A percentile compares a stretch with the other conserved stretches of the same genome.
Conservation (phyloP, 2,888 invertebrate genomes). For the Homarus gammarus region DNA sequence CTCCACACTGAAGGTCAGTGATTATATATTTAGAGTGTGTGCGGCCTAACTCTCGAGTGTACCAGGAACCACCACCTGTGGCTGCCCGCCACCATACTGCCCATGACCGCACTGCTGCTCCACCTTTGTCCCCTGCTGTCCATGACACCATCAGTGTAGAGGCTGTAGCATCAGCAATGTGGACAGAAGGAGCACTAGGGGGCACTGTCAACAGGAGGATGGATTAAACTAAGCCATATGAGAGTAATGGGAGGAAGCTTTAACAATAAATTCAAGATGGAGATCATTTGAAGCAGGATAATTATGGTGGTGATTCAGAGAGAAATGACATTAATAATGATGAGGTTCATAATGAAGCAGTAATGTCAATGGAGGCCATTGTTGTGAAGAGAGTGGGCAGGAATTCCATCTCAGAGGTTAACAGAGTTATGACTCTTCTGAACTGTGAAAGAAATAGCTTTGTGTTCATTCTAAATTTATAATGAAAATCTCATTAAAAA, state of each 20-base stretch:
- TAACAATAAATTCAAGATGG: too few relatives aligned
- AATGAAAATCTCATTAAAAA: too few relatives aligned
- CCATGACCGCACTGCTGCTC: conserved; percentile 82
- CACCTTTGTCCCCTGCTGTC: conserved; percentile 86
- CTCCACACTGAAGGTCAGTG: conserved; percentile 58
- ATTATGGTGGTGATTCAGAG: too few relatives aligned
- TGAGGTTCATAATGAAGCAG: too few relatives aligned
- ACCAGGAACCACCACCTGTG: conserved; percentile 55
- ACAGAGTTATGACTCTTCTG: too few relatives aligned
- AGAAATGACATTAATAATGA: too few relatives aligned
- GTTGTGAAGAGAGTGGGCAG: too few relatives aligned
- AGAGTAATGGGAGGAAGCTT: background rate
- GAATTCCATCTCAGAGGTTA: too few relatives aligned
- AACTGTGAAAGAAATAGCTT: too few relatives aligned
- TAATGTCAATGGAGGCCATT: too few relatives aligned
- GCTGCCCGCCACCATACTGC: conserved; percentile 68
- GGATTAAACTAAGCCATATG: background rate
- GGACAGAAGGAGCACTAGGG: conserved; percentile 86
- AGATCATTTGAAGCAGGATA: too few relatives aligned
- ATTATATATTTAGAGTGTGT: conserved; percentile 44
- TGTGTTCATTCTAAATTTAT: too few relatives aligned
- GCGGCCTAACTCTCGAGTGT: conserved; percentile 57
- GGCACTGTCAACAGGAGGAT: conserved; percentile 82
- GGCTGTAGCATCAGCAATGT: conserved; percentile 87
- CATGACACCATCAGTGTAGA: conserved; percentile 87